Percentiles rank a stretch among this genome's conserved stretches.
These are phyloP conservation scores for Apoda limacodes DNA, from an alignment of 2,888 invertebrate species.

Conservation along the genomic window DNA sequence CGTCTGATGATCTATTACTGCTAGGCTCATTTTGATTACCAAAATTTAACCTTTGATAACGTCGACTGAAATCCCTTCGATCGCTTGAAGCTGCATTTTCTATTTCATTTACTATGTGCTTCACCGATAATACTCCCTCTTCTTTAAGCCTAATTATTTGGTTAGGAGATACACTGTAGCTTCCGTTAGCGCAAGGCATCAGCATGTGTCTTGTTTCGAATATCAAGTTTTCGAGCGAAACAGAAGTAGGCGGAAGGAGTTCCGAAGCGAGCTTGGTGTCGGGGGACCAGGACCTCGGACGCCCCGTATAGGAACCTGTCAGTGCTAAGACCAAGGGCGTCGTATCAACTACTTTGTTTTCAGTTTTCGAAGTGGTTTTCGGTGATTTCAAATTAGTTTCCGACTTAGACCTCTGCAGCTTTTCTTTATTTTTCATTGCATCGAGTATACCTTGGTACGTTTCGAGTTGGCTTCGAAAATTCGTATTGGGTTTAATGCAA, in stretches of 20 bases:
- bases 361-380: constrained; percentile 64
- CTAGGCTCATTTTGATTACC: constrained; percentile 28
- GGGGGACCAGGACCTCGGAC: constrained; percentile 82
- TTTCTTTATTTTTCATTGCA: constrained; percentile 96
- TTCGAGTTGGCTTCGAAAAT: constrained; percentile 93
- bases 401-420: constrained; percentile 91
- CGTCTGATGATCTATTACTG: constrained; percentile 24
- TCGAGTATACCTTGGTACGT: constrained; percentile 96
- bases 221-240: constrained; percentile 76
- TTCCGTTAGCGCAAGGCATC: constrained; percentile 88
- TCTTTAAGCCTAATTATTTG: constrained; percentile 86
- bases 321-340: constrained; percentile 72
- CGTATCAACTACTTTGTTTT: constrained; percentile 71
- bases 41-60: constrained; percentile 39
- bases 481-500: constrained; percentile 96
- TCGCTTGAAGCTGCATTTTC: constrained; percentile 65
- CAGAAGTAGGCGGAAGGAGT: constrained; percentile 72
- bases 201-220: constrained; percentile 81
- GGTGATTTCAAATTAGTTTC: constrained; percentile 89
- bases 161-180: constrained; percentile 92
- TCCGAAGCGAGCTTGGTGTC: constrained; percentile 73
- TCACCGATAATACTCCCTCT: constrained; percentile 72
- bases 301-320: constrained; percentile 49
- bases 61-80: constrained; percentile 33
- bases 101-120: constrained; percentile 79